phyloP scores from a whole-genome alignment of 1,140 invertebrate species.

The Cecropterus lyciades region DNA sequence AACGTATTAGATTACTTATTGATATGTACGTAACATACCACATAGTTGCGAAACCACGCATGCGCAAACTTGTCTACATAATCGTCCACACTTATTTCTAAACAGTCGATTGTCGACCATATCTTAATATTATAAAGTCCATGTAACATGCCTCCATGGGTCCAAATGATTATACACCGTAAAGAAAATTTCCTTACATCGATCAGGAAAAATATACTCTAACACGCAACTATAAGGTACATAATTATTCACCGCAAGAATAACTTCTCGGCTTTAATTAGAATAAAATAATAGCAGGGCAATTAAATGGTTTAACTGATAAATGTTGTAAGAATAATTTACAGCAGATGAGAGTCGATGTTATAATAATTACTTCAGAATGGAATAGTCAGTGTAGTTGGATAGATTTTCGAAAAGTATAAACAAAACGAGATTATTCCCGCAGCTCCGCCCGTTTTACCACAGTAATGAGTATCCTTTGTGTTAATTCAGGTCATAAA shows the following conservation, averaged over 20 bases:
- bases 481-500: no score
- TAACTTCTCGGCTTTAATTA: slow-evolving; percentile 21
- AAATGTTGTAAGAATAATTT: slow-evolving; percentile 26
- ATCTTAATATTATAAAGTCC: background rate
- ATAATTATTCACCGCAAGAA: slow-evolving; percentile 25
- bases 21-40: slow-evolving; percentile 39
- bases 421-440: no score
- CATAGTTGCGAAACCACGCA: slow-evolving; percentile 51
- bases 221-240: slow-evolving; percentile 15
- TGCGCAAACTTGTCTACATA: slow-evolving; percentile 42
- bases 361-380: slow-evolving; percentile 8
- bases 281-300: slow-evolving; percentile 32
- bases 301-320: slow-evolving; percentile 36
- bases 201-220: slow-evolving; percentile 33
- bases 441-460: no score
- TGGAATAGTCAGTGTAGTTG: slow-evolving; percentile 1
- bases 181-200: slow-evolving; percentile 43
- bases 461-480: no score
- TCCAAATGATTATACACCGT: slow-evolving; percentile 43
- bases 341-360: slow-evolving; percentile 1
- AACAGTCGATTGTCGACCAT: slow-evolving; percentile 9
- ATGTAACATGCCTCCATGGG: background rate
- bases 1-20: slow-evolving; percentile 23
- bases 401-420: no score
- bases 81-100: slow-evolving; percentile 19